phyloP scores from a whole-genome alignment of 2,888 invertebrate species.

The Athalia circularis region DNA sequence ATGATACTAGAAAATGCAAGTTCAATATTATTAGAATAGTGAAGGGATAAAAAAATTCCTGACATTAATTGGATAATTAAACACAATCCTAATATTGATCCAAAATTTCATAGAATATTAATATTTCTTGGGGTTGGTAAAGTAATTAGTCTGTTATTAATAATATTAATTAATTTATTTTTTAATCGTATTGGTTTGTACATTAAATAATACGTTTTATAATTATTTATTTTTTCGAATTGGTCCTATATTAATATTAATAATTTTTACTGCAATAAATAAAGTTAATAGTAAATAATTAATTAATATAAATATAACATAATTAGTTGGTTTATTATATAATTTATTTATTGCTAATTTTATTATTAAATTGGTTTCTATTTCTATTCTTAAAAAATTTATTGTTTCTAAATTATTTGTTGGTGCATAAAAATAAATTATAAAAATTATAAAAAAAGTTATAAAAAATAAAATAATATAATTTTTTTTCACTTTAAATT shows the following conservation, averaged over 20 bases:
- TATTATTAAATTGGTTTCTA: slow-evolving; percentile 22
- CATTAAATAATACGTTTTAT: slow-evolving; percentile 53
- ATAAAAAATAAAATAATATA: too few relatives aligned
- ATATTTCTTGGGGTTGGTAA: slow-evolving; percentile 80
- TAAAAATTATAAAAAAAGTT: too few relatives aligned
- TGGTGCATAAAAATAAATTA: too few relatives aligned
- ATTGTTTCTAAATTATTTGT: slow-evolving; percentile 63
- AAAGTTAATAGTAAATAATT: slow-evolving; percentile 79
- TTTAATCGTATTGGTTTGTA: slow-evolving; percentile 59
- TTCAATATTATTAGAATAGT: slow-evolving; percentile 80
- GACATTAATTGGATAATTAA: slow-evolving; percentile 81
- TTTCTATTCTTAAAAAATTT: slow-evolving; percentile 62
- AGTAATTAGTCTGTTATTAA: slow-evolving; percentile 78
- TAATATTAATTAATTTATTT: slow-evolving; percentile 75
- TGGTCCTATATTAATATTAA: slow-evolving; percentile 76
- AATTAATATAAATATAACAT: slow-evolving; percentile 76
- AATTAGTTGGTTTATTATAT: slow-evolving; percentile 70
- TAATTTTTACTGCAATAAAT: slow-evolving; percentile 79
- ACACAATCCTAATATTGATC: slow-evolving; percentile 80
- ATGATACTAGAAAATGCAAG: slow-evolving; percentile 81
- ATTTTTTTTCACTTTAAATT: too few relatives aligned
- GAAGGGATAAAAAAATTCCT: slow-evolving; percentile 83
- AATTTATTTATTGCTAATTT: slow-evolving; percentile 47
- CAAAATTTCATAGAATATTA: slow-evolving; percentile 82
- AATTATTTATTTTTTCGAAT: slow-evolving; percentile 69